Evolutionary conservation across 1,140 invertebrate genomes (phyloP), one percentile per base, ranked within the genome.

Genomic region (Drosophila prosaltans): DNA sequence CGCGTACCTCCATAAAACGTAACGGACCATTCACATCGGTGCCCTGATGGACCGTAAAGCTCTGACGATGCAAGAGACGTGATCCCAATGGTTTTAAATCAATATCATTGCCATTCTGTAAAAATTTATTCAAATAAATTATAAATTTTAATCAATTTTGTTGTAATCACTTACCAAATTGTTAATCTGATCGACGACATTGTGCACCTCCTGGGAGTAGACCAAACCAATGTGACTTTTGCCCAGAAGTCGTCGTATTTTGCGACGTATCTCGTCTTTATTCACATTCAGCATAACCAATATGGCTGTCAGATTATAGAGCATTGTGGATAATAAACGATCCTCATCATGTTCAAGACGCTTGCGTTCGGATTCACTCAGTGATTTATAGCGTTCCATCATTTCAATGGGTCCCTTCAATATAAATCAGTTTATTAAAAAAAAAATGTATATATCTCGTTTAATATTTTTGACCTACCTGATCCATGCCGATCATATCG

Each of bases 401-500:
- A 99, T 99, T 93, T 99, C 99, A 36, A 97, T 95, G 3, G 98
- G 97, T 58, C 98, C 98, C 16, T 16, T 16, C 16, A 16, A 16
- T 16, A 16, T 16, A 16, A 16, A 16, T 16, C 16, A 16, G 16
- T 16, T 16, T 16, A 16, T 16, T 16, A 16, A 16, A 16, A 16
- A 16, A 16, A 16, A 62, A 24, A 60, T n/a, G 9, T 16, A 16
- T 16, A 16, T 16, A 60, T 30, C 26, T 55, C 10, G 32, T 43
- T 21, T 24, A 1, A 2, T 3, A 1, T 51, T 10, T 51, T 10
- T 1, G 9, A 1, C 72, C 92, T 24, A 92, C 91, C 91, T 99
- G 98, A 93, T 99, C 99, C 98, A 99, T 99, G 63, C 99, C 99
- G 72, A 99, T 98, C 94, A 99, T 98, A 91, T 99, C 99, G 61